A percentile compares a stretch with the other conserved stretches of the same genome.
Evolutionary conservation across 2,113 vertebrate genomes (phyloP).

Genomic region (Protobothrops flavoviridis): DNA sequence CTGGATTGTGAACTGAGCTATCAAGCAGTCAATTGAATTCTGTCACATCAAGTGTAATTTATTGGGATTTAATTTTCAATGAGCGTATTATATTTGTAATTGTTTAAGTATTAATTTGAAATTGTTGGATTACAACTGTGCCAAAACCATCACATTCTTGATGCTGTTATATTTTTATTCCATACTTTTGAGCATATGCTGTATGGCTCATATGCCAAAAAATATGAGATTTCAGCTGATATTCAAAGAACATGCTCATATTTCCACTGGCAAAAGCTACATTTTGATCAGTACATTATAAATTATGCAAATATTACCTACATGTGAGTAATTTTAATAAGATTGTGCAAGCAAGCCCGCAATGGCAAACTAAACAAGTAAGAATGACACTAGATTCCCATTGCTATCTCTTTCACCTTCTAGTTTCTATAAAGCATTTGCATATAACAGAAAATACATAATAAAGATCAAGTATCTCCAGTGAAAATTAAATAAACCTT

Average conservation of each 20-base stretch:
- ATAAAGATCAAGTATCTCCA: slow-evolving; percentile 78
- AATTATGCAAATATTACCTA: slow-evolving; percentile 69
- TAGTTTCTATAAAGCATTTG: slow-evolving; percentile 71
- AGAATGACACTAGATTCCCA: slow-evolving; percentile 60
- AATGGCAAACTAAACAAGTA: slow-evolving; percentile 56
- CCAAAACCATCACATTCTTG: slow-evolving; percentile 57
- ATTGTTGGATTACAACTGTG: slow-evolving; percentile 51
- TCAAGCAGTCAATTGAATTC: slow-evolving; percentile 40
- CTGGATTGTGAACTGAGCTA: background rate
- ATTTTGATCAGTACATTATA: slow-evolving; percentile 60
- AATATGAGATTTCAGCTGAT: slow-evolving; percentile 66
- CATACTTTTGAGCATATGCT: slow-evolving; percentile 70
- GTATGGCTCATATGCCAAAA: slow-evolving; percentile 66
- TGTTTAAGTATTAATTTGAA: slow-evolving; percentile 55
- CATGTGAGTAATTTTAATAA: slow-evolving; percentile 62
- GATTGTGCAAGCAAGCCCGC: slow-evolving; percentile 62
- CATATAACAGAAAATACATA: slow-evolving; percentile 78
- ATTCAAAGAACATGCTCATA: slow-evolving; percentile 62
- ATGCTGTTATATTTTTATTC: slow-evolving; percentile 12
- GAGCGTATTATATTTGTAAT: slow-evolving; percentile 56
- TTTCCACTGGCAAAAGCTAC: slow-evolving; percentile 69
- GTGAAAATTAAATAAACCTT: slow-evolving; percentile 83
- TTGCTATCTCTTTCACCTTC: slow-evolving; percentile 72
- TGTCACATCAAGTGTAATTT: slow-evolving; percentile 36
- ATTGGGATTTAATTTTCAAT: slow-evolving; percentile 35